These are phyloP conservation scores for Goniozus legneri DNA, from an alignment of 1,140 invertebrate species.

Conservation along the genomic window DNA sequence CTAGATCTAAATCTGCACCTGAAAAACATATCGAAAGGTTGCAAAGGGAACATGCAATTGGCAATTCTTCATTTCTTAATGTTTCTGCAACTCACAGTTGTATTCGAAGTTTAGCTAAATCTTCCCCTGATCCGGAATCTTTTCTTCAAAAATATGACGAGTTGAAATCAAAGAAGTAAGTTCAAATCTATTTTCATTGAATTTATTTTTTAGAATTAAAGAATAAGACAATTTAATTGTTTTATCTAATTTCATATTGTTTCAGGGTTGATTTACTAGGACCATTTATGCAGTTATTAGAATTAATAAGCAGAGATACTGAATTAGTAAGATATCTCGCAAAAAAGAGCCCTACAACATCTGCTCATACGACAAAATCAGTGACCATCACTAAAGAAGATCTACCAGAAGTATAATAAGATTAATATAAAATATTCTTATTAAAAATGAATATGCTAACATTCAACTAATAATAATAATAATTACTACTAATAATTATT, in stretches of 20 bases:
- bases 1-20: slow-evolving; percentile 48
- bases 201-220: slow-evolving; percentile 6
- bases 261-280: slow-evolving; percentile 54
- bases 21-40: slow-evolving; percentile 54
- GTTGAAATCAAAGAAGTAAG: slow-evolving; percentile 55
- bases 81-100: slow-evolving; percentile 44
- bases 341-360: slow-evolving; percentile 30
- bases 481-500: too few species aligned
- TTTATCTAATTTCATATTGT: slow-evolving; percentile 20
- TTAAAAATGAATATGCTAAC: too few species aligned
- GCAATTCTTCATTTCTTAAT: slow-evolving; percentile 25
- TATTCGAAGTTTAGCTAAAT: slow-evolving; percentile 47
- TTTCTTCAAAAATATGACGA: slow-evolving; percentile 57
- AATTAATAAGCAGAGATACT: slow-evolving; percentile 53
- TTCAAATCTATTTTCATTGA: background rate
- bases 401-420: slow-evolving; percentile 56
- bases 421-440: too few species aligned
- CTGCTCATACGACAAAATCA: slow-evolving; percentile 23
- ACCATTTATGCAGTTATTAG: slow-evolving; percentile 52
- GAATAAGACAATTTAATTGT: slow-evolving; percentile 9
- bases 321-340: slow-evolving; percentile 48
- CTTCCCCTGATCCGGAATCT: slow-evolving; percentile 42
- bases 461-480: too few species aligned
- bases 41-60: slow-evolving; percentile 43
- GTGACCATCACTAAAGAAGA: slow-evolving; percentile 52